Conservation (phyloP, 2,113 vertebrate species). For the Gymnorhina tibicen region DNA sequence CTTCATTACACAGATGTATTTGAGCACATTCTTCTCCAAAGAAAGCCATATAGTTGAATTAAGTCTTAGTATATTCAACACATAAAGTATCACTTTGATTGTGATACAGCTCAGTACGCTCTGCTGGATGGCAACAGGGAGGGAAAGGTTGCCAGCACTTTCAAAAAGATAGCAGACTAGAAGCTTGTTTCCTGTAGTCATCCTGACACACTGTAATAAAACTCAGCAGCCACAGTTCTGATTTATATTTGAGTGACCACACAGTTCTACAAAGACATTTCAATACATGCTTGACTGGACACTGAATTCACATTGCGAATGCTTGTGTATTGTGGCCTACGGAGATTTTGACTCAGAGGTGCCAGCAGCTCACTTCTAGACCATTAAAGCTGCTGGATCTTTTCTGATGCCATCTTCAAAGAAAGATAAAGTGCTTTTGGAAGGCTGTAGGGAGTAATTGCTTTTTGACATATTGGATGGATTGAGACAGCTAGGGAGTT, state of each 20-base stretch:
- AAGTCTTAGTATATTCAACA: slow-evolving; percentile 2
- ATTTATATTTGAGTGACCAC: slow-evolving; percentile 8
- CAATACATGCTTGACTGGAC: background rate
- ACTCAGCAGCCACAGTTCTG: background rate
- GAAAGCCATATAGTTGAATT: background rate
- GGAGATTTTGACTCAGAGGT: background rate
- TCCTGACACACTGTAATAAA: background rate
- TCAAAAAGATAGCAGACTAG: background rate
- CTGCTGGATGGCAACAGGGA: background rate
- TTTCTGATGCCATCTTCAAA: slow-evolving; percentile 24
- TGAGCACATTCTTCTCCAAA: background rate
- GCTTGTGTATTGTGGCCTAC: background rate
- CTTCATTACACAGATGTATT: background rate
- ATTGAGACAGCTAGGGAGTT: background rate
- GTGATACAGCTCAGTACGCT: background rate
- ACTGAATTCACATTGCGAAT: background rate
- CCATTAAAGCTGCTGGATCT: slow-evolving; percentile 7
- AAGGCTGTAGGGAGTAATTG: slow-evolving; percentile 10
- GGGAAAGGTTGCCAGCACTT: background rate
- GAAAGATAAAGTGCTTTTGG: slow-evolving; percentile 13
- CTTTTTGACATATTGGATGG: background rate
- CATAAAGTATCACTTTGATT: background rate
- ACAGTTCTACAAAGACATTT: background rate
- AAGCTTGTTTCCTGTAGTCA: background rate
- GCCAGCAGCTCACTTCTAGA: background rate